Conservation (phyloP, 1,140 invertebrate genomes). For the Drosophila tsacasi region DNA sequence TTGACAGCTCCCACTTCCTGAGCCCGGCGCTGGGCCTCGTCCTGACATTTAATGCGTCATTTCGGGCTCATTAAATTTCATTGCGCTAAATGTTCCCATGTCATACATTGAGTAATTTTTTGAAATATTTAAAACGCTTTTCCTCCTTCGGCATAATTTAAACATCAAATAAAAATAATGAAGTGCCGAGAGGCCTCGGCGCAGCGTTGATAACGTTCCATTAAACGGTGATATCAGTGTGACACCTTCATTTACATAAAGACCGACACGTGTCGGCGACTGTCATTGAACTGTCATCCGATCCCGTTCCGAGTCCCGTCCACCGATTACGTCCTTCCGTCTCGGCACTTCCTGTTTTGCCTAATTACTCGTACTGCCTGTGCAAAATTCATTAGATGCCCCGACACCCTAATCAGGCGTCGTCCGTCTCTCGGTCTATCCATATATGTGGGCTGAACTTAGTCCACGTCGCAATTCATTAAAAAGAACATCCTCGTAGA, state of each 20-base stretch:
- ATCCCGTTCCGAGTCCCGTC: slow-evolving; percentile 24
- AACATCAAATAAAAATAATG: slow-evolving; percentile 48
- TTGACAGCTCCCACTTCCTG: slow-evolving; percentile 35
- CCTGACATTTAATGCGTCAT: slow-evolving; percentile 50
- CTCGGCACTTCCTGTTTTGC: slow-evolving; percentile 38
- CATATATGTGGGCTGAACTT: slow-evolving; percentile 51
- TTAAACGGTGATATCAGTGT: slow-evolving; percentile 64
- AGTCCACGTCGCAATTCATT: slow-evolving; percentile 65
- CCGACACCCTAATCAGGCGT: slow-evolving; percentile 35
- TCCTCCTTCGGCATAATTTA: slow-evolving; percentile 57
- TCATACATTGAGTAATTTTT: slow-evolving; percentile 46
- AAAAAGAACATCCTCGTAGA: slow-evolving; percentile 63
- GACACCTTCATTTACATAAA: slow-evolving; percentile 56
- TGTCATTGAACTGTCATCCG: slow-evolving; percentile 60
- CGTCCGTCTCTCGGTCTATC: slow-evolving; percentile 15
- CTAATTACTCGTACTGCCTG: slow-evolving; percentile 49
- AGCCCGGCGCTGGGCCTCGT: slow-evolving; percentile 10
- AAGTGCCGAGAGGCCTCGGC: slow-evolving; percentile 12
- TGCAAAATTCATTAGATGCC: slow-evolving; percentile 63
- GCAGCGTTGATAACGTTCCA: slow-evolving; percentile 34
- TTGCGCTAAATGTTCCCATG: slow-evolving; percentile 36
- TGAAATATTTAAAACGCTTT: slow-evolving; percentile 34
- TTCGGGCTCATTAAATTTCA: slow-evolving; percentile 74
- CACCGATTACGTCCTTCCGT: slow-evolving; percentile 17
- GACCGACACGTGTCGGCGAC: slow-evolving; percentile 45